Percentiles rank a stretch among this genome's conserved stretches.
These are phyloP conservation scores for Agrilus planipennis DNA, from an alignment of 1,140 invertebrate genomes.

Conservation along the genomic window DNA sequence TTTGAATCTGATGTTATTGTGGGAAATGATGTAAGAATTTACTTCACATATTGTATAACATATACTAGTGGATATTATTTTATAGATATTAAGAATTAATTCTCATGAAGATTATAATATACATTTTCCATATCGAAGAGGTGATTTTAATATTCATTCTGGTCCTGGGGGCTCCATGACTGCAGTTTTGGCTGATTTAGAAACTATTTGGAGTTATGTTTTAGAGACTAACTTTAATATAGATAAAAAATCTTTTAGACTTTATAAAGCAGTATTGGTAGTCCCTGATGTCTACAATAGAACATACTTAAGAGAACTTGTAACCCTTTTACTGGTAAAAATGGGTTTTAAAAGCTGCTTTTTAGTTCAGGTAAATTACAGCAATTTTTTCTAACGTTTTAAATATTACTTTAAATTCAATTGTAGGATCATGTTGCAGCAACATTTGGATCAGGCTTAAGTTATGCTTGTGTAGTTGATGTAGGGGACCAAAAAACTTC, in stretches of 20 bases:
- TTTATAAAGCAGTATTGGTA: conserved; percentile 77
- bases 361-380: conserved; percentile 59
- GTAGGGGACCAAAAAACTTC: conserved; percentile 93
- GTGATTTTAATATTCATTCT: conserved; percentile 74
- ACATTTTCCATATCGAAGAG: conserved; percentile 79
- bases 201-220: conserved; percentile 76
- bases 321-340: conserved; percentile 64
- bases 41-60: neutral
- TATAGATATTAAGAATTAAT: conserved; percentile 55
- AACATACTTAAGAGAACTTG: conserved; percentile 74
- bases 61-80: conserved; percentile 2
- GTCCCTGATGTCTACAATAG: conserved; percentile 87
- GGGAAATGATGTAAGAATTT: conserved; percentile 44
- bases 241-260: conserved; percentile 59
- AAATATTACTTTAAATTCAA: conserved; percentile 9
- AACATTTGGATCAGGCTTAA: conserved; percentile 85
- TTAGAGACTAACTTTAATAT: conserved; percentile 68
- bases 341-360: conserved; percentile 88
- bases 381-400: neutral
- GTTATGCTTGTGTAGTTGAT: conserved; percentile 88
- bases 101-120: conserved; percentile 67
- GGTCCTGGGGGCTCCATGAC: conserved; percentile 75
- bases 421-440: conserved; percentile 79
- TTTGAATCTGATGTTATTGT: conserved; percentile 48
- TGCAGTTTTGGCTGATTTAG: conserved; percentile 70